phyloP scores from a whole-genome alignment of 2,888 invertebrate species.

The Apamea epomidion region DNA sequence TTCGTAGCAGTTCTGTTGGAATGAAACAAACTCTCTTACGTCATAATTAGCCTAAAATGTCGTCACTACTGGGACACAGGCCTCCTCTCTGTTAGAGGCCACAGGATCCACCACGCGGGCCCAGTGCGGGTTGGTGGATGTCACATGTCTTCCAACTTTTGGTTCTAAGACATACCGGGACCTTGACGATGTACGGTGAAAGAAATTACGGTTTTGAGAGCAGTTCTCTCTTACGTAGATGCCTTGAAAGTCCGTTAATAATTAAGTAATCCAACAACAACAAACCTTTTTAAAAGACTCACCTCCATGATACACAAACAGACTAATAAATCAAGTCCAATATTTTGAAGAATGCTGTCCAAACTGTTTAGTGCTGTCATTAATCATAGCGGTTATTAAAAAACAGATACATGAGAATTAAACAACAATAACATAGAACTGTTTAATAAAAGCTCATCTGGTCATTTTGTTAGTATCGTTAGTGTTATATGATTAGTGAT shows the following conservation, averaged over 20 bases:
- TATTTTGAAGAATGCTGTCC: constrained; percentile 43
- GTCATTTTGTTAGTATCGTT: not conserved
- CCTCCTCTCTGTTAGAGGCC: too few species aligned
- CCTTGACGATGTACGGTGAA: too few species aligned
- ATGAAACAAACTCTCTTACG: too few species aligned
- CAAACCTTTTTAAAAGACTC: constrained; percentile 15
- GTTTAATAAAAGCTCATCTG: constrained; percentile 24
- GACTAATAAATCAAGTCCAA: constrained; percentile 45
- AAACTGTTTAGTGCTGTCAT: constrained; percentile 43
- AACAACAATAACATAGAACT: constrained; percentile 33
- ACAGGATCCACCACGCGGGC: too few species aligned
- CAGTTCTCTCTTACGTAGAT: not conserved
- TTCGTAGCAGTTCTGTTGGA: too few species aligned
- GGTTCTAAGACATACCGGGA: not conserved
- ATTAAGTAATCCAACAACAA: not conserved
- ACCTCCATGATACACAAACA: constrained; percentile 23
- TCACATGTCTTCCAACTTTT: not conserved
- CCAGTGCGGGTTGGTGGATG: too few species aligned
- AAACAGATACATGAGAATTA: constrained; percentile 45
- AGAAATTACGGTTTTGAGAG: not conserved
- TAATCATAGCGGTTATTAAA: constrained; percentile 42
- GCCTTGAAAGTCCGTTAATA: not conserved
- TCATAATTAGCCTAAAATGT: too few species aligned
- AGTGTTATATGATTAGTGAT: not conserved
- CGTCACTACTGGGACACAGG: too few species aligned